phyloP scores from a whole-genome alignment of 2,113 vertebrate genomes.

The Scomber scombrus region DNA sequence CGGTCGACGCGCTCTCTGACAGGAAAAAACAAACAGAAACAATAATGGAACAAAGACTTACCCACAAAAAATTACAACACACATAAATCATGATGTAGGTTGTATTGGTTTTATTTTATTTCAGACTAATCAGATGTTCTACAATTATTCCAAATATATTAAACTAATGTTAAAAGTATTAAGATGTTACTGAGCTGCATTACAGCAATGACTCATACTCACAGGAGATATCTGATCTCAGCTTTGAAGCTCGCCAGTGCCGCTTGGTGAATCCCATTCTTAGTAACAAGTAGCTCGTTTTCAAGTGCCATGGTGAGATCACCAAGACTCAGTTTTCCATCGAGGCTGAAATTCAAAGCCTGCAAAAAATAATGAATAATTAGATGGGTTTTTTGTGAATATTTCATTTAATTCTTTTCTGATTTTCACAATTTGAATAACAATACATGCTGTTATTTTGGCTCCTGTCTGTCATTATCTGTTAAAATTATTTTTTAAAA shows the following conservation, averaged over 20 bases:
- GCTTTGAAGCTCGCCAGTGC: slow-evolving; percentile 93
- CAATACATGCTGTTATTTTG: too few species aligned
- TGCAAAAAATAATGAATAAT: slow-evolving; percentile 32
- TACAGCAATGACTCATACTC: slow-evolving; percentile 74
- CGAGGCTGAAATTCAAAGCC: slow-evolving; percentile 93
- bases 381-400: not conserved
- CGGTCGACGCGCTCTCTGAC: slow-evolving; percentile 90
- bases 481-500: not conserved
- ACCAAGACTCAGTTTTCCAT: slow-evolving; percentile 90
- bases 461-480: not conserved
- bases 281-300: slow-evolving; percentile 92
- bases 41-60: not conserved
- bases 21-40: not conserved
- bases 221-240: slow-evolving; percentile 94
- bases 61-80: not conserved
- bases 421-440: too few species aligned
- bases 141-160: not conserved
- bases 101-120: not conserved
- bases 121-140: not conserved
- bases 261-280: slow-evolving; percentile 92
- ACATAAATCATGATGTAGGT: not conserved
- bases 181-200: not conserved
- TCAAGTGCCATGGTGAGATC: slow-evolving; percentile 93
- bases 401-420: too few species aligned
- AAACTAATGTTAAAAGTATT: too few species aligned